Base-by-base conservation (phyloP, 2,797 vertebrate genomes). In the Periophthalmus magnuspinnatus region DNA sequence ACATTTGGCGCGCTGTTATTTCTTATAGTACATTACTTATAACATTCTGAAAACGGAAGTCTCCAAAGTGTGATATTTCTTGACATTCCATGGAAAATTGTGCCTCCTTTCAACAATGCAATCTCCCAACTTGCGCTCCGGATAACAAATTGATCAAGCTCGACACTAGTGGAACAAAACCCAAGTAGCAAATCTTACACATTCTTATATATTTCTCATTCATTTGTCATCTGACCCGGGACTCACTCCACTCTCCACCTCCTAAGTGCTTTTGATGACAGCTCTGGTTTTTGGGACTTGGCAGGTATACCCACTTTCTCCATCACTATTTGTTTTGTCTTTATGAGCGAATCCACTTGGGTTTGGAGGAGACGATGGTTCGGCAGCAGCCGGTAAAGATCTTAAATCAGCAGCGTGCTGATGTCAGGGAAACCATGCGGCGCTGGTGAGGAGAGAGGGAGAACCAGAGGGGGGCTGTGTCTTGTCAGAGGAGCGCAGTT, bases 231-330 rank as follows among this genome's bases (percentile, higher is more conserved):
- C 5, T 41, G 22, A 14, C 17, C 16, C 28, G 41, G 62, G 62
- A 64, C 62, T 75, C 45, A 13, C 45, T 68, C 48, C 0, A 11
- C 41, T 64, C 24, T 32, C 4, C 22, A 16, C 21, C 34, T 38
- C 34, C 5, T 62, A 45, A 63, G 60, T 45, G 62, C 22, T 67
- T 56, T 13, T 14, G 65, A 55, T n/a, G 50, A 54, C 48, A 38
- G 32, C 50, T 72, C 86, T 79, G 81, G 89, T 86, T 82, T n/a
- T 73, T 81, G 89, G 84, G 72, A 36, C 28, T 19, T 64, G 62
- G 0, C 33, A 50, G 38, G 73, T 56, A 24, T 6, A 24, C 5
- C 22, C 54, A 0, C 36, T 70, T 77, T 13, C 78, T 80, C 71
- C 45, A 47, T 74, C 80, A 65, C 71, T 75, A 78, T 75, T 70